Evolutionary conservation across 1,140 invertebrate genomes (phyloP), one percentile per base, ranked within the genome.

Genomic region (Antheraea pernyi): DNA sequence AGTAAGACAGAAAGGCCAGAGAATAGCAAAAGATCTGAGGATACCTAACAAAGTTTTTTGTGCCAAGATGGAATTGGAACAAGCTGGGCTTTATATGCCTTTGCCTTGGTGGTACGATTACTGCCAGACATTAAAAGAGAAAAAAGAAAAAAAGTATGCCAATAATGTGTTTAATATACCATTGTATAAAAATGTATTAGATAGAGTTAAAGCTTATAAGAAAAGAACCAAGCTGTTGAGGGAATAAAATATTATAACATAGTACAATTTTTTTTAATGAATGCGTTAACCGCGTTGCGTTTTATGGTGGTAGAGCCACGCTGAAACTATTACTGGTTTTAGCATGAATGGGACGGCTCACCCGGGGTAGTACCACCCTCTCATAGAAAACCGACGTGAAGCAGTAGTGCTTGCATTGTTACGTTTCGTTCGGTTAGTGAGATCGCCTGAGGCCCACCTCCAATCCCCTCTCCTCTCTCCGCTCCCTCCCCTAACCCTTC

Each of bases 41-140:
- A 71, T 88, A 39, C 83, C 84, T 0, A 84, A 81, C 30, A 70
- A 70, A 16, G 62, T 71, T 0, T 84, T 86, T 46, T 88, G 85
- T 65, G 59, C 74, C 0, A 66, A 75, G 22, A 79, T 80, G 77
- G 63, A 75, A 8, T 65, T 75, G 13, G 42, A 69, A 3, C 61
- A 72, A 7, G 62, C 70, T 10, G 68, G 68, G 0, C 68, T 71
- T 0, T 81, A 75, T 22, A 36, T 79, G 8, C 70, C 82, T 8
- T 59, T 83, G 10, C 85, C 83, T 0, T 88, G 82, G 83, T 86
- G 83, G 85, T 80, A 81, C 42, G 59, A 80, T 0, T 77, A 82
- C 65, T 88, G 85, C 36, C 75, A 79, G 61, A 63, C 69, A 0
- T 61, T 80, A 22, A 71, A 70, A 22, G 75, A 78, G 22, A 69